Percentiles rank a stretch among this genome's conserved stretches.
Conservation (phyloP, 1,140 invertebrate species). For the Caenorhabditis latens region DNA sequence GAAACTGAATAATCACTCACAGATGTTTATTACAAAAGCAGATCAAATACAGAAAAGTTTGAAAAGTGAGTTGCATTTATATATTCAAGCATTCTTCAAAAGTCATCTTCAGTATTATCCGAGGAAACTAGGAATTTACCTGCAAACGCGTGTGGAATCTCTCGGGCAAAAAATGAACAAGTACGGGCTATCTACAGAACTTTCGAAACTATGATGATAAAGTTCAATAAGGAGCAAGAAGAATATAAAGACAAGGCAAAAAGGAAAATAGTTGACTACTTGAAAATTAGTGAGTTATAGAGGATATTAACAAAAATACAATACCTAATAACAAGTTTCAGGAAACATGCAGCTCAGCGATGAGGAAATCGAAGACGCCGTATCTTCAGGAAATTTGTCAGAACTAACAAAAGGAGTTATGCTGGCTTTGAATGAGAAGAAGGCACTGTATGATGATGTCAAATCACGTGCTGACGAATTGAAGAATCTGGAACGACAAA, state of each 20-base stretch:
- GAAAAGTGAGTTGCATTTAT: background rate
- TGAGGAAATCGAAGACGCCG: conserved; percentile 38
- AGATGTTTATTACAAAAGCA: conserved; percentile 30
- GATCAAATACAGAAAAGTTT: conserved; percentile 25
- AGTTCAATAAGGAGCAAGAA: conserved; percentile 57
- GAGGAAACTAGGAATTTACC: conserved; percentile 13
- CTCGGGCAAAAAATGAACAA: background rate
- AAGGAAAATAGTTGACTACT: conserved; percentile 34
- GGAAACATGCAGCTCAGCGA: conserved; percentile 49
- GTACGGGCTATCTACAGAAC: background rate
- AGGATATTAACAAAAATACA: background rate
- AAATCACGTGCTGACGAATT: conserved; percentile 38
- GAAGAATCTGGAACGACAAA: conserved; percentile 47
- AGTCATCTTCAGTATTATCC: background rate
- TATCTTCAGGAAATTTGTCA: conserved; percentile 40
- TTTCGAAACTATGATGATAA: conserved; percentile 1
- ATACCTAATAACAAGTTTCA: background rate
- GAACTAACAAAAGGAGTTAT: conserved; percentile 49
- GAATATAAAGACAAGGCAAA: conserved; percentile 50
- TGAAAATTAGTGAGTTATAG: conserved; percentile 53
- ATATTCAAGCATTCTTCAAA: background rate
- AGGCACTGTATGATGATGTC: conserved; percentile 59
- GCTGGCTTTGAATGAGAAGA: conserved; percentile 49
- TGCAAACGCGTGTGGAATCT: background rate
- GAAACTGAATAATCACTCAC: conserved; percentile 8